phyloP scores from a whole-genome alignment of 2,113 vertebrate genomes.

The Laticauda laticaudata region DNA sequence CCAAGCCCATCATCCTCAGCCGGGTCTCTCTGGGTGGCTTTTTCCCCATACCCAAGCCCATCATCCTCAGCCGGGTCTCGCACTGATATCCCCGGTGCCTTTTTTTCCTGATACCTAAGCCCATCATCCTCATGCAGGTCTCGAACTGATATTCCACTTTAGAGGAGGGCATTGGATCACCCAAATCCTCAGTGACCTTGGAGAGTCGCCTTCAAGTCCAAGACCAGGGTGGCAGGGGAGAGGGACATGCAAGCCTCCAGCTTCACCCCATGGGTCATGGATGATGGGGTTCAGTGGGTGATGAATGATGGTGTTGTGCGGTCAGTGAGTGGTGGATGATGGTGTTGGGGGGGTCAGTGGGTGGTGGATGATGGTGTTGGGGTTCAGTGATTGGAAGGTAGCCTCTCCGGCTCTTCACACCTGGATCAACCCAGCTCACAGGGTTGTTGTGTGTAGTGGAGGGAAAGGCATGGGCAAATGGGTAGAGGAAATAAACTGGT shows the following conservation, averaged over 20 bases:
- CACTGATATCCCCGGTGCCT: no score
- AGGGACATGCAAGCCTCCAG: neutral
- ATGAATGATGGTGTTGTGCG: no score
- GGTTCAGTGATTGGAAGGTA: neutral
- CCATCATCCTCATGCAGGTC: no score
- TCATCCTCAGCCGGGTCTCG: neutral
- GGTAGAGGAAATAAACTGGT: neutral
- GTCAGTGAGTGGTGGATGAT: no score
- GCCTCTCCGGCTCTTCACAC: neutral
- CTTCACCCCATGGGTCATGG: neutral
- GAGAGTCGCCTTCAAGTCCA: no score
- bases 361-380: neutral
- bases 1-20: neutral
- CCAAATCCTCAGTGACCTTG: neutral
- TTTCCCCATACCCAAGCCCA: neutral
- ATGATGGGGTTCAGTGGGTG: neutral
- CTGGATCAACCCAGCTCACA: neutral
- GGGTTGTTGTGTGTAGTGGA: neutral
- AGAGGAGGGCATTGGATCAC: neutral
- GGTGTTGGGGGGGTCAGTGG: no score
- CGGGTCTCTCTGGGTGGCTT: no score
- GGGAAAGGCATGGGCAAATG: neutral
- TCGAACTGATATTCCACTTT: no score
- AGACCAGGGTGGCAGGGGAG: accelerated
- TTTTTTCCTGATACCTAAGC: neutral